Conservation (phyloP, 1,140 invertebrate species). For the Heterodera schachtii region DNA sequence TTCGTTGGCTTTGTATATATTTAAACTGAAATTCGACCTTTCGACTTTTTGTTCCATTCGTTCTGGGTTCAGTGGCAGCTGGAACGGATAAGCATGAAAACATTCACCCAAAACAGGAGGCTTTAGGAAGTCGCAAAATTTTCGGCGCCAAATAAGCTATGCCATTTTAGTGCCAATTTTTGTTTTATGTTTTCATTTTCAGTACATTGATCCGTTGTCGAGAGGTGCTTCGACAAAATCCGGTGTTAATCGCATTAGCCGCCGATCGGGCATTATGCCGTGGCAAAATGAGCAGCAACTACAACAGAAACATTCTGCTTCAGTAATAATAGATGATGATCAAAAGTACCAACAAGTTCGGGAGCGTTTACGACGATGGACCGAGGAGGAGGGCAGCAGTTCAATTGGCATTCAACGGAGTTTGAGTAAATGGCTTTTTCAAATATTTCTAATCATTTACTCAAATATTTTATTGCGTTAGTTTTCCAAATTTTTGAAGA, state of each 20-base stretch:
- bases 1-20: too few species aligned
- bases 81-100: too few species aligned
- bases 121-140: too few species aligned
- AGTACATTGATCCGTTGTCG: constrained; percentile 55
- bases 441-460: too few species aligned
- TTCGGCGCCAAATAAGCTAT: too few species aligned
- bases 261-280: not conserved
- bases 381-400: not conserved
- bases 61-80: too few species aligned
- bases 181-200: constrained; percentile 30
- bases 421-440: not conserved
- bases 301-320: not conserved
- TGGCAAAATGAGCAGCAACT: not conserved
- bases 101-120: too few species aligned
- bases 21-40: too few species aligned
- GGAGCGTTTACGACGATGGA: constrained; percentile 3
- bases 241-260: not conserved
- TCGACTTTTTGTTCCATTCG: too few species aligned
- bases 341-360: constrained; percentile 15
- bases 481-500: too few species aligned
- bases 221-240: constrained; percentile 53
- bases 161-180: not conserved
- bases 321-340: not conserved
- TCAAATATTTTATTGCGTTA: too few species aligned
- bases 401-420: constrained; percentile 8